These are phyloP conservation scores for Aptenodytes patagonicus DNA, from an alignment of 2,113 vertebrate species.

Conservation along the genomic window DNA sequence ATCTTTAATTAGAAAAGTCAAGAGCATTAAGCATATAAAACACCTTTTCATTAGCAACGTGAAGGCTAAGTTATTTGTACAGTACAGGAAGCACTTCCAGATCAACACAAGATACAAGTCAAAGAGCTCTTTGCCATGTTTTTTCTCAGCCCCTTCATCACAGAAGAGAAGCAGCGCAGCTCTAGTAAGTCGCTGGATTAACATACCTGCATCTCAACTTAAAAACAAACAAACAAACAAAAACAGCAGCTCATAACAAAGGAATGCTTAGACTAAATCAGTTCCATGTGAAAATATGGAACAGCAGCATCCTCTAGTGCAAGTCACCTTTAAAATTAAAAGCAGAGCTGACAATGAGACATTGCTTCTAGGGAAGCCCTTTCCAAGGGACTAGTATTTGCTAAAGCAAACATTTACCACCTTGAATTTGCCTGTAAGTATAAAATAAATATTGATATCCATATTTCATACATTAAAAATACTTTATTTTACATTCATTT, in stretches of 20 bases:
- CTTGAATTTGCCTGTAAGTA: conserved; percentile 51
- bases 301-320: conserved; percentile 65
- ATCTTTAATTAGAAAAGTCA: conserved; percentile 35
- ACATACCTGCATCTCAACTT: conserved; percentile 15
- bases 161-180: not conserved
- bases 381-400: conserved; percentile 47
- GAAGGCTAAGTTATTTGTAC: conserved; percentile 10
- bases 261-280: conserved; percentile 35
- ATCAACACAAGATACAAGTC: not conserved
- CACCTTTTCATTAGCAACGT: conserved; percentile 25
- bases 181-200: not conserved
- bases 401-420: conserved; percentile 53
- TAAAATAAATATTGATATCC: conserved; percentile 67
- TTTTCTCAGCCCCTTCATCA: conserved; percentile 16
- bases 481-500: conserved; percentile 70
- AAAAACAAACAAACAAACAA: not conserved
- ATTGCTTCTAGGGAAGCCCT: conserved; percentile 49
- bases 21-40: conserved; percentile 39
- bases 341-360: conserved; percentile 47
- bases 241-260: conserved; percentile 54
- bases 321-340: conserved; percentile 52
- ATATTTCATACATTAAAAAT: conserved; percentile 68
- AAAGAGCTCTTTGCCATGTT: not conserved
- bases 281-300: conserved; percentile 33
- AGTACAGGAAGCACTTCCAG: conserved; percentile 35